Conservation (phyloP, 1,140 invertebrate genomes). For the Drosophila hydei region DNA sequence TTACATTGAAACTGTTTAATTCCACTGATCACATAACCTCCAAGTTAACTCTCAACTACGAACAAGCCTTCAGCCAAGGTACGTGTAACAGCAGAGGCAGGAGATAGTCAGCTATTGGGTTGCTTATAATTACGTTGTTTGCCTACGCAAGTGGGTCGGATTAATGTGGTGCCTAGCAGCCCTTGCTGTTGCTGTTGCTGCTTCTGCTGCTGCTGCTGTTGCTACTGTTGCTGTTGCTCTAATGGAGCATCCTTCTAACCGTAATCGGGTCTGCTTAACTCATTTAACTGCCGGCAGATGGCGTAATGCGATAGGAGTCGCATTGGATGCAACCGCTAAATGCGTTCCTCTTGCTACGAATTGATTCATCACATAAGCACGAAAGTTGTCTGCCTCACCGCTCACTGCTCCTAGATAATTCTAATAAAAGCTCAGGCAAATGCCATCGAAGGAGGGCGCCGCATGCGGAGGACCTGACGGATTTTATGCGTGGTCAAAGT, state of each 20-base stretch:
- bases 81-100: background rate
- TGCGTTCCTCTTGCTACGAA: conserved; percentile 10
- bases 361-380: conserved; percentile 33
- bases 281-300: conserved; percentile 28
- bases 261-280: conserved; percentile 28
- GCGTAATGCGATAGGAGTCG: conserved; percentile 27
- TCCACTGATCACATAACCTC: no score
- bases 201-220: background rate
- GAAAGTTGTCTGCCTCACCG: conserved; percentile 1
- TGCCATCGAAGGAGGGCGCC: background rate
- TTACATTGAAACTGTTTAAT: no score
- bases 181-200: background rate
- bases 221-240: background rate
- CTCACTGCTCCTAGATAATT: background rate
- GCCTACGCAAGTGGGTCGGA: conserved; percentile 5
- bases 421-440: conserved; percentile 12
- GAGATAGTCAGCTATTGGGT: background rate
- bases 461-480: background rate
- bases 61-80: background rate
- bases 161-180: conserved; percentile 23
- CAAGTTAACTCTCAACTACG: no score
- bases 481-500: conserved; percentile 32
- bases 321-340: conserved; percentile 28
- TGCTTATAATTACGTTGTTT: background rate
- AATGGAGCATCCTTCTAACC: conserved; percentile 6